Evolutionary conservation across 1,140 invertebrate species (phyloP), one percentile per base, ranked within the genome.

Genomic region (Drosophila pectinifera): DNA sequence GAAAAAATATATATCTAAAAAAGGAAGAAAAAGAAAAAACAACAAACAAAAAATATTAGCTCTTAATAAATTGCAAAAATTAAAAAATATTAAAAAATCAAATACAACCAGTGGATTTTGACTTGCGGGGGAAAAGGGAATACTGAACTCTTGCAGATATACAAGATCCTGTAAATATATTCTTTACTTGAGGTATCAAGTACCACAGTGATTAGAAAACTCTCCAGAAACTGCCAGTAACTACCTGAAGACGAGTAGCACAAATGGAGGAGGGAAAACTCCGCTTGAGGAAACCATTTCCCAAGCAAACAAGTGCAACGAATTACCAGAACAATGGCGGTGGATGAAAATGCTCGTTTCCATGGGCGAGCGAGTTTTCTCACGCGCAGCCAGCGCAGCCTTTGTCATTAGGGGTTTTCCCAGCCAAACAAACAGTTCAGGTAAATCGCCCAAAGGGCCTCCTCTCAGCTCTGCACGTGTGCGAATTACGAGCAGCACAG

Each of bases 301-400:
- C 77, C 84, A 89, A 84, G 84, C 74, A 89, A 89, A 89, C 84
- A 89, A 89, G 84, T 89, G 84, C 84, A 89, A 73, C 80, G 78
- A 85, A 67, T 78, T 63, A 56, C 80, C 49, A 55, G 59, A 73
- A 75, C 57, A 61, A 63, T 61, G 18, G 18, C 28, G 53, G 43
- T 63, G 70, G 57, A 64, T 72, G 73, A 88, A 76, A 79, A 72
- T 75, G 62, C 73, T 62, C 22, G 57, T 22, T 26, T 67, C 45
- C 62, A 80, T 61, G 64, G 69, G 31, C 78, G 61, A 70, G 73
- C 64, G 76, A 83, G 67, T 89, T 89, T 89, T 89, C 84, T 89
- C 84, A 89, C 84, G 82, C 82, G 65, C 64, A 69, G 42, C 67
- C 31, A 31, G 26, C 4, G 64, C 36, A 26, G 58, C 48, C 46